phyloP scores from a whole-genome alignment of 2,113 vertebrate species.

The Pseudorasbora parva region DNA sequence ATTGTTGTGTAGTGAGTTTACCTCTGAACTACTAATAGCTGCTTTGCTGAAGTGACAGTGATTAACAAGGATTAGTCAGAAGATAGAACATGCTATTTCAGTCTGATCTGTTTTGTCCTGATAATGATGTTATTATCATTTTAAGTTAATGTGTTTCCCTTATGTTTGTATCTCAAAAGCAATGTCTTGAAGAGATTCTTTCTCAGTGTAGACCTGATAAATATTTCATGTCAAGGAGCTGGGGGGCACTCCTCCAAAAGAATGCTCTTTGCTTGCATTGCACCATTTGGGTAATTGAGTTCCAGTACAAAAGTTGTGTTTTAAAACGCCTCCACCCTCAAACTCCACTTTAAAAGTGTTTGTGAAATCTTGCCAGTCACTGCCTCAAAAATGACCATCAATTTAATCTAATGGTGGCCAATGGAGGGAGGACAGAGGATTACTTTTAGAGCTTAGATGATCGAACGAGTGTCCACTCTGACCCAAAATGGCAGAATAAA shows the following conservation, averaged over 20 bases:
- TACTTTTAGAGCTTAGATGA: conserved; percentile 67
- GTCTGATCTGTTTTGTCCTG: not conserved
- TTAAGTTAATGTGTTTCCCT: not conserved
- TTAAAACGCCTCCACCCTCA: conserved; percentile 32
- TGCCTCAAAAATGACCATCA: conserved; percentile 44
- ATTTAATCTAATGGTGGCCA: conserved; percentile 47
- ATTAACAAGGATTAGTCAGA: conserved; percentile 8
- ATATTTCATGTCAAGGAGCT: conserved; percentile 24
- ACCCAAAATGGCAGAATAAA: conserved; percentile 71
- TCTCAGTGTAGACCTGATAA: not conserved
- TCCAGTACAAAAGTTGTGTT: conserved; percentile 21
- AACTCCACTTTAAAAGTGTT: conserved; percentile 10
- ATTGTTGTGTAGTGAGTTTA: conserved; percentile 65
- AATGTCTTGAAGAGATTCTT: not conserved
- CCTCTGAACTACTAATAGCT: conserved; percentile 57
- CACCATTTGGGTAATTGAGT: conserved; percentile 23
- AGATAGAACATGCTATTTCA: not conserved
- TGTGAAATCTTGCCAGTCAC: conserved; percentile 46
- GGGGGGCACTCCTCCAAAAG: conserved; percentile 50
- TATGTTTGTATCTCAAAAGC: conserved; percentile 16
- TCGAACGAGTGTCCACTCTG: conserved; percentile 47
- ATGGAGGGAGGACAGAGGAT: conserved; percentile 65
- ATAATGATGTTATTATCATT: not conserved
- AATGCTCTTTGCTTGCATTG: conserved; percentile 51
- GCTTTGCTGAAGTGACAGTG: conserved; percentile 27